Base-by-base conservation (phyloP, 2,113 vertebrate species). In the Thymallus thymallus region DNA sequence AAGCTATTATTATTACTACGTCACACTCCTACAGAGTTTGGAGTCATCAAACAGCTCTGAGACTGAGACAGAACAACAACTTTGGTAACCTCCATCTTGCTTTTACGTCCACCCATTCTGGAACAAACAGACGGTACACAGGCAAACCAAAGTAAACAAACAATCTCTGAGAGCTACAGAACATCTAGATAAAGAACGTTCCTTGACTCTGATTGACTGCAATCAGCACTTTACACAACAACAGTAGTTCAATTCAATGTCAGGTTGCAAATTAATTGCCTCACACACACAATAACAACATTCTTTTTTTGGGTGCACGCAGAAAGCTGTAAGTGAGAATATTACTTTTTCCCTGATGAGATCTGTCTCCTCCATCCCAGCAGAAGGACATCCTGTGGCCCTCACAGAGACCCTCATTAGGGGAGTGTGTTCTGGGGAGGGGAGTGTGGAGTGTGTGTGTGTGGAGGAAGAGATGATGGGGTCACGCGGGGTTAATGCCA, bases 401-500 rank as follows among this genome's bases (percentile, higher is more conserved):
- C 76, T 83, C 77, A 77, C 63, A 84, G 77, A 72, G 68, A 80
- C 69, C 79, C 86, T 92, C 89, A 92, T 92, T 91, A 89, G 80
- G 73, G 16, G 77, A 80, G 64, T 84, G 75, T 80, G 78, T 84
- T 88, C 88, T 86, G 80, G 80, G 69, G 69, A 83, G 79, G 48
- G 61, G 71, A 74, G 7, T 10, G 7, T 69, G 78, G 78, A 63
- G 82, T 2, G 20, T 23, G 58, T 0, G 58, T 60, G 18, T 9
- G 58, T 0, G 35, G 35, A 35, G 32, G 32, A 41, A 2, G 6
- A 18, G 58, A 61, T 67, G 79, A 64, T 73, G 55, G 60, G 89
- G 89, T 91, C 88, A 66, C 73, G 6, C 48, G 72, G 82, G 90
- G 89, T 92, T 92, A 91, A 92, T 90, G 90, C 84, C 78, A 78